phyloP scores from a whole-genome alignment of 2,797 vertebrate species.

The Oreochromis grahami region DNA sequence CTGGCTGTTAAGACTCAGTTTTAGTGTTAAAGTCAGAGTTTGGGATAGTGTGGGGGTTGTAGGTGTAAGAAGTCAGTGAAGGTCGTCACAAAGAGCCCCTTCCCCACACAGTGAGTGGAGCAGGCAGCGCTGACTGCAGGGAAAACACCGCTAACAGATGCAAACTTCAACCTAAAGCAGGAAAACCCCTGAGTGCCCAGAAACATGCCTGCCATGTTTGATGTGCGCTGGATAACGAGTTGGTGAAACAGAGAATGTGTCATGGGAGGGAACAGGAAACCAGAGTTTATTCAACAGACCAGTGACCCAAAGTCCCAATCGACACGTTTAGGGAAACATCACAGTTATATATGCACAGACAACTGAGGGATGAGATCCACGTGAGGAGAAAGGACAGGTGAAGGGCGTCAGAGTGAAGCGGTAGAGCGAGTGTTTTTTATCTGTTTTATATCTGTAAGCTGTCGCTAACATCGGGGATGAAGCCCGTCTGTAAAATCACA shows the following conservation, averaged over 20 bases:
- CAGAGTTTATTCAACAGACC: not conserved
- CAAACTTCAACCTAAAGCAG: not conserved
- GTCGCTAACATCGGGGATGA: not conserved
- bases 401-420: not conserved
- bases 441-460: not conserved
- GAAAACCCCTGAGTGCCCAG: not conserved
- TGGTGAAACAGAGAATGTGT: not conserved
- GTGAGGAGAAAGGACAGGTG: not conserved
- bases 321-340: not conserved
- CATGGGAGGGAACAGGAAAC: not conserved
- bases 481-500: not conserved
- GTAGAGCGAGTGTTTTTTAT: rapidly evolving
- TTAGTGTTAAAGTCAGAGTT: not conserved
- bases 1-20: not conserved
- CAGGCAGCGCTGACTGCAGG: not conserved
- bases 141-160: not conserved
- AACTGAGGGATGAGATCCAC: not conserved
- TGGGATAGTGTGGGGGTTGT: rapidly evolving
- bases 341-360: not conserved
- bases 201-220: not conserved
- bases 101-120: rapidly evolving
- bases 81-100: not conserved
- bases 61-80: not conserved
- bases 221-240: not conserved
- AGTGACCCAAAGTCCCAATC: not conserved